Base-by-base conservation (phyloP, 2,888 invertebrate species). In the Sericinus montela region DNA sequence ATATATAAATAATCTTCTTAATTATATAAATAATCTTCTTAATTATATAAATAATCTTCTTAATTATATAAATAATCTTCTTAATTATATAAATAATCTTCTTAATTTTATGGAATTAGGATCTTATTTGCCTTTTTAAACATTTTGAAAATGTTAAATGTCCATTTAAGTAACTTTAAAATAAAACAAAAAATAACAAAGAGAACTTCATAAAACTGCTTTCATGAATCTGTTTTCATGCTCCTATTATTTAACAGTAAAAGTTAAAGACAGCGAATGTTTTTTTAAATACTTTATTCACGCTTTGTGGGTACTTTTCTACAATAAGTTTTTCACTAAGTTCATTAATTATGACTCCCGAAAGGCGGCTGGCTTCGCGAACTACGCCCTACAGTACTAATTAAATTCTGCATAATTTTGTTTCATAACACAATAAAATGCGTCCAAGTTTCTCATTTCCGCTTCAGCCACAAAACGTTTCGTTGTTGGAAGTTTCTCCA, bases 371-470 rank as follows among this genome's bases (percentile, higher is more conserved):
- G 13, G 32, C 11, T 42, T 14, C 11, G 15, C 29, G 34, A 49
- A 39, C 23, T 19, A 39, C 39, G 34, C 44, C 34, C 38, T 39
- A 44, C 15, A 39, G 39, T 15, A 19, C 43, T 49, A 44, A 49
- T 49, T 49, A 49, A 49, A 44, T 49, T 39, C 38, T 38, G 44
- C 29, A 38, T 48, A 34, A 34, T 49, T 49, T 34, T 28, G 29
- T 35, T 44, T 44, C 48, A 25, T 23, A 32, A 23, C 30, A 32
- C 30, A 25, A 35, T 40, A 30, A 40, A 43, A 16, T 32, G 19
- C 34, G 25, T 34, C 43, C 15, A 11, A 34, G 11, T 32, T 28
- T 4, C 14, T 16, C 34, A 9, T 43, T 4, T n/a, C 32, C 9
- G 13, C 30, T 13, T 16, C 46, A 9, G 38, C 32, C 32, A 49